Conservation (phyloP, 2,888 invertebrate species). For the Mesorhabditis sp. region DNA sequence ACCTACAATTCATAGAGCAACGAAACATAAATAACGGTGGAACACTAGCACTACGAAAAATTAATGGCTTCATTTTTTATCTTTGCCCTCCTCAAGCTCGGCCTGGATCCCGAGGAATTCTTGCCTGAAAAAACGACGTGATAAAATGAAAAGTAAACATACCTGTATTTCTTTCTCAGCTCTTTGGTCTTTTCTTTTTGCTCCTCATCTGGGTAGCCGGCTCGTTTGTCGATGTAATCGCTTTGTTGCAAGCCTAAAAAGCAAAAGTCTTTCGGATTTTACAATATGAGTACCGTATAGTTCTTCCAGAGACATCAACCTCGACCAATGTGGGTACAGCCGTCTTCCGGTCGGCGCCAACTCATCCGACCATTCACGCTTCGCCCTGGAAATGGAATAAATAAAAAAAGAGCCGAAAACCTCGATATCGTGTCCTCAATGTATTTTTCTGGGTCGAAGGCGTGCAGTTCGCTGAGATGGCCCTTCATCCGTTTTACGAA, state of each 20-base stretch:
- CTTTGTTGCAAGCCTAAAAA: slow-evolving; percentile 36
- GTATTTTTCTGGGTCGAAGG: slow-evolving; percentile 49
- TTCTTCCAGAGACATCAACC: slow-evolving; percentile 51
- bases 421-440: slow-evolving; percentile 46
- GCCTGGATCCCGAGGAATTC: neutral
- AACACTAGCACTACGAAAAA: neutral
- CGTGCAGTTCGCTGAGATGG: slow-evolving; percentile 42
- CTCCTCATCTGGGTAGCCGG: slow-evolving; percentile 47
- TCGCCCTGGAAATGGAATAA: slow-evolving; percentile 25
- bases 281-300: slow-evolving; percentile 19
- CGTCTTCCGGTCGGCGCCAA: slow-evolving; percentile 50
- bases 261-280: neutral
- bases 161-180: slow-evolving; percentile 40
- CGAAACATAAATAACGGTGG: too few species aligned
- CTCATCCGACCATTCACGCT: slow-evolving; percentile 47
- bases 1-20: too few species aligned
- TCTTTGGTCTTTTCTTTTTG: slow-evolving; percentile 42
- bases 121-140: too few species aligned
- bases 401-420: slow-evolving; percentile 10
- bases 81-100: neutral
- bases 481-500: slow-evolving; percentile 48
- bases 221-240: slow-evolving; percentile 51
- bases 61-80: neutral
- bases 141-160: too few species aligned
- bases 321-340: slow-evolving; percentile 53